Evolutionary conservation across 2,888 invertebrate genomes (phyloP), one percentile per base, ranked within the genome.

Genomic region (Agrypnus murinus): DNA sequence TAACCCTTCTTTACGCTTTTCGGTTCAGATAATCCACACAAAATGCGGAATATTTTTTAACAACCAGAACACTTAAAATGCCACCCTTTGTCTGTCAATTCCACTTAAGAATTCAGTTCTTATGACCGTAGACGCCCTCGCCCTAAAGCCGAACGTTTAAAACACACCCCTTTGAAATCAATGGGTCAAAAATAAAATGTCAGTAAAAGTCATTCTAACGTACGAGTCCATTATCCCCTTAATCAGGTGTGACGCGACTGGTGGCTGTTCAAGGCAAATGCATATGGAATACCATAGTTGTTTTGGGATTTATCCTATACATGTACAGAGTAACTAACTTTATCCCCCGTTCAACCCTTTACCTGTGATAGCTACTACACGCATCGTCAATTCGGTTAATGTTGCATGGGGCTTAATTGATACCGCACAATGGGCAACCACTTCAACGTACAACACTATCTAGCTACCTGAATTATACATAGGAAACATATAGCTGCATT

Each of bases 391-490:
- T 66, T 60, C 48, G 9, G 63, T 69, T 69, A 69, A 69, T 69
- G 58, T 69, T 69, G 63, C 69, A 69, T 69, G 53, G 57, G 53
- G 58, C 50, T 38, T 63, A 69, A 69, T 69, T 69, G 69, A 69
- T 69, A 63, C 48, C 63, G 31, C 46, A 64, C 57, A 57, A 62
- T 60, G 58, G 34, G 63, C 43, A 19, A 66, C 48, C 53, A 40
- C 55, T 34, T 65, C 15, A n/a, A 43, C 57, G 59, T 43, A 25
- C 25, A 59, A 59, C 17, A 59, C 59, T 36, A 59, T 59, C 55
- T 50, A 50, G 50, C 15, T 12, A 10, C 2, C 12, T 55, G 55
- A 34, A 55, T 53, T 64, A 64, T 64, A 12, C 53, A 64, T 53
- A 7, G 43, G 31, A 48, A 32, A 15, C 36, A 62, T 43, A 62